Base-by-base conservation (phyloP, 2,888 invertebrate species). In the Patella caerulea region DNA sequence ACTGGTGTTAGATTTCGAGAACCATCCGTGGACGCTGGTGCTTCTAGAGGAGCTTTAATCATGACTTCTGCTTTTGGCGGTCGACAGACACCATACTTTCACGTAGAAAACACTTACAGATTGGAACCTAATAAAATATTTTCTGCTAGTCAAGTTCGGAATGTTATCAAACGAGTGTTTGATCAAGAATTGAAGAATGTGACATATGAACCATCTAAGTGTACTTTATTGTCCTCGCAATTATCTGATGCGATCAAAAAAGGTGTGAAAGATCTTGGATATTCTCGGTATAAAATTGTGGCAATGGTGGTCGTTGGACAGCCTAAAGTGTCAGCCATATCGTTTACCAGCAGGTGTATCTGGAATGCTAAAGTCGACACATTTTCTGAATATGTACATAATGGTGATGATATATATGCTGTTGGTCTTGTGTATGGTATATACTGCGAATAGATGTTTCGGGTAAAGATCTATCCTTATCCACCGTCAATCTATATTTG, bases 291-390 rank as follows among this genome's bases (percentile, higher is more conserved):
- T 79, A 89, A 89, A 77, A 80, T 88, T 19, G 85, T 89, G 19
- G 80, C 84, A 14, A 79, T 85, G 14, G 88, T 89, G 0, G 83
- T 86, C 19, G 84, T 89, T 69, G 88, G 88, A 9, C 85, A 87
- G 73, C 82, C 79, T 2, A 69, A 80, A 2, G 78, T 80, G 19
- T 83, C 87, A 1, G 83, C 86, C 7, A 75, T 88, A 45, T 84
- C 86, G 12, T 82, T 89, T 70, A 84, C 86, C 9, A 88, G 88
- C 76, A 79, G 88, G 45, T 88, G 87, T 80, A 84, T 89, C 52
- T 88, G 89, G 89, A 88, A 88, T 78, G 86, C 82, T 45, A 83
- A 84, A 55, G 79, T 82, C 71, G 89, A 88, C 82, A 87, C 83
- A 74, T 87, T 84, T 77, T 86, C 88, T 3, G 88, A 89, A 74